These are phyloP conservation scores for Zaprionus capensis DNA, from an alignment of 1,140 invertebrate genomes.

Conservation along the genomic window DNA sequence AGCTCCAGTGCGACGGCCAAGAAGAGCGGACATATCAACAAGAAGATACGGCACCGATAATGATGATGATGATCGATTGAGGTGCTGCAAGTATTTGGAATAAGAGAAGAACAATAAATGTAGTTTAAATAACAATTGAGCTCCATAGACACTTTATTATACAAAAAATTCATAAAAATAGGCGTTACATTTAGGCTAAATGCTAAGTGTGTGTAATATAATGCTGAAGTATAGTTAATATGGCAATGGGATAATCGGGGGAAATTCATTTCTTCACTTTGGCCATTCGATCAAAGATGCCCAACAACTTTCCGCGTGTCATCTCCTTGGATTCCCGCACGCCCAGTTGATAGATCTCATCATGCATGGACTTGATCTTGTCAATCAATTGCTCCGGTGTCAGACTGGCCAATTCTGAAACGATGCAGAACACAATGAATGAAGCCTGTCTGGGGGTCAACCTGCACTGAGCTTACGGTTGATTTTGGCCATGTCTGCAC, in stretches of 20 bases:
- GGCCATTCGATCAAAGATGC: constrained; percentile 88
- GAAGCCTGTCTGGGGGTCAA: background rate
- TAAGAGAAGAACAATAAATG: constrained; percentile 16
- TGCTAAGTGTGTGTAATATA: constrained; percentile 7
- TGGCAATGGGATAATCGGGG: constrained; percentile 11
- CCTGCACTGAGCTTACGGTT: constrained; percentile 87
- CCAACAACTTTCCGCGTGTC: constrained; percentile 97
- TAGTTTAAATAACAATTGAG: constrained; percentile 10
- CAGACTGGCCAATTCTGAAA: constrained; percentile 92
- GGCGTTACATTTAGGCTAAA: constrained; percentile 19
- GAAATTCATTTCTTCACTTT: constrained; percentile 22
- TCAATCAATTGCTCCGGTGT: constrained; percentile 92
- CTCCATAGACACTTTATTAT: constrained; percentile 22
- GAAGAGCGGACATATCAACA: constrained; percentile 72
- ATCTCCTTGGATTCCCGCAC: constrained; percentile 98
- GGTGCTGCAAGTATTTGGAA: constrained; percentile 5
- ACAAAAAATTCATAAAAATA: constrained; percentile 28
- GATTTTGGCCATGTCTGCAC: constrained; percentile 89
- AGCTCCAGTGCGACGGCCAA: constrained; percentile 78
- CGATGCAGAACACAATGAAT: background rate
- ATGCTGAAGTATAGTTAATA: constrained; percentile 25
- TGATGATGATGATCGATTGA: constrained; percentile 11
- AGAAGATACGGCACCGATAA: constrained; percentile 83
- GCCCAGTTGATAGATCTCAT: constrained; percentile 96
- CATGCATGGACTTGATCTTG: constrained; percentile 96